Evolutionary conservation across 2,797 vertebrate genomes (phyloP).

Genomic region (Myiotriccus ornatus): DNA sequence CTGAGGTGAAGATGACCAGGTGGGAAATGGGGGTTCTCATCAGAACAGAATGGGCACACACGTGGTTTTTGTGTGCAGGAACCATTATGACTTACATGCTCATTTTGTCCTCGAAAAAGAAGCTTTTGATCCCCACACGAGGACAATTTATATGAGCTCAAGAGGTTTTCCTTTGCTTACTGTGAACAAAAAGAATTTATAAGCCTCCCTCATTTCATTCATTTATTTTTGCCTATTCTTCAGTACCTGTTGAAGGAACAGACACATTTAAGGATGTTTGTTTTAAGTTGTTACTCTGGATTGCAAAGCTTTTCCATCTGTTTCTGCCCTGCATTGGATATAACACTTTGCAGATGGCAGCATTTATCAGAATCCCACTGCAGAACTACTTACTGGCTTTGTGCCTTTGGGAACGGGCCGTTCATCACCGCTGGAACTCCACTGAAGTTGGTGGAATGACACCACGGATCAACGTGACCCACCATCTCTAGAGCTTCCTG

Average conservation of each 20-base stretch:
- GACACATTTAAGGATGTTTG: slow-evolving; percentile 55
- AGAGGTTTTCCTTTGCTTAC: slow-evolving; percentile 21
- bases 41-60: neutral
- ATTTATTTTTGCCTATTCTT: slow-evolving; percentile 41
- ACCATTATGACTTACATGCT: neutral
- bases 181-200: neutral
- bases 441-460: neutral
- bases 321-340: slow-evolving; percentile 37
- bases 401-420: neutral
- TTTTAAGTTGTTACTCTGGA: slow-evolving; percentile 58
- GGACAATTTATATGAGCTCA: neutral
- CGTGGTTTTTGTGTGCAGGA: neutral
- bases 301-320: slow-evolving; percentile 61
- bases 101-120: slow-evolving; percentile 11
- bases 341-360: slow-evolving; percentile 64
- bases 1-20: neutral
- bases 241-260: slow-evolving; percentile 22
- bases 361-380: slow-evolving; percentile 54
- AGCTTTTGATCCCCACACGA: neutral
- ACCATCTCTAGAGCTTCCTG: neutral
- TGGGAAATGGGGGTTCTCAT: neutral
- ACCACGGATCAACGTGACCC: neutral
- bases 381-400: slow-evolving; percentile 42
- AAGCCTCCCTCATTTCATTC: slow-evolving; percentile 28
- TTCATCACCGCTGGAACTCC: neutral